These are phyloP conservation scores for Penelope pileata DNA, from an alignment of 2,113 vertebrate genomes.

Conservation along the genomic window DNA sequence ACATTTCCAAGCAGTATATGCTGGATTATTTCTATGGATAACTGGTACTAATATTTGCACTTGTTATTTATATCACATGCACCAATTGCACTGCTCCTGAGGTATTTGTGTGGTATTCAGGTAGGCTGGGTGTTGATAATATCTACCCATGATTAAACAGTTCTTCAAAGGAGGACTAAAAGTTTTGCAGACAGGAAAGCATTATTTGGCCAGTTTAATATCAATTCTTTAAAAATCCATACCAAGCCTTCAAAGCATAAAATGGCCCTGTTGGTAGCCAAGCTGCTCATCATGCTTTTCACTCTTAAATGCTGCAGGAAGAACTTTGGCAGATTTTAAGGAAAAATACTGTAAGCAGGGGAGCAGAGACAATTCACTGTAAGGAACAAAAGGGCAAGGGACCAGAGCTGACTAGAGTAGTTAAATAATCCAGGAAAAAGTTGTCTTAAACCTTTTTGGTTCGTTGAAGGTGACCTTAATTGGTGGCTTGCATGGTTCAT, in stretches of 20 bases:
- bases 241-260: not conserved
- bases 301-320: not conserved
- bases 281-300: not conserved
- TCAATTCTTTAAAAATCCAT: not conserved
- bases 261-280: not conserved
- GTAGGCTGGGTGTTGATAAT: not conserved
- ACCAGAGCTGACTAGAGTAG: not conserved
- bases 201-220: not conserved
- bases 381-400: not conserved
- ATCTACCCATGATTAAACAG: not conserved
- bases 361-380: rapidly evolving
- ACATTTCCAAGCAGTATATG: not conserved
- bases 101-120: not conserved
- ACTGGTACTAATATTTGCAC: not conserved
- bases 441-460: not conserved
- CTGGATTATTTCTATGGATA: not conserved
- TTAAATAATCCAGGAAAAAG: not conserved
- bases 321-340: not conserved
- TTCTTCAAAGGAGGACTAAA: not conserved
- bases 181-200: not conserved
- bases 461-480: not conserved
- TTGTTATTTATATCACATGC: not conserved
- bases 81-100: not conserved
- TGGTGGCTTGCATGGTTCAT: not conserved
- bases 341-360: not conserved